Evolutionary conservation across 2,113 vertebrate genomes (phyloP), one percentile per base, ranked within the genome.

Genomic region (Menidia beryllina): DNA sequence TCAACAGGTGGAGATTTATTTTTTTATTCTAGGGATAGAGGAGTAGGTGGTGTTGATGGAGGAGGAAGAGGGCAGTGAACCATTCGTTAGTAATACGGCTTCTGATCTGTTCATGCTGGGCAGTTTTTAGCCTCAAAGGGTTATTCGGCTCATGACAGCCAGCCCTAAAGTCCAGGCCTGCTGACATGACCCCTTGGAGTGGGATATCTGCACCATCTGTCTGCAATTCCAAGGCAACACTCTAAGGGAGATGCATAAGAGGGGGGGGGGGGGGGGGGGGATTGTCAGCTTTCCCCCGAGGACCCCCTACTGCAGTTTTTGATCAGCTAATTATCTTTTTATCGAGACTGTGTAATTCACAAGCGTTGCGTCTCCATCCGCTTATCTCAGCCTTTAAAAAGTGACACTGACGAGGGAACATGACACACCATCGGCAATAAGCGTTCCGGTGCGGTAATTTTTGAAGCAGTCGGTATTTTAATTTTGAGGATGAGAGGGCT

Each of bases 1-100:
- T 84, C 89, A 88, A 91, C 90, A 91, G 90, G 90, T 89, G 82
- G 77, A 82, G 69, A 72, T 71, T 83, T n/a, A n/a, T n/a, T n/a
- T n/a, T 83, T 83, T 34, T 86, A 82, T 89, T 86, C 55, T 67
- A 21, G 55, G 63, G 65, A 67, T 60, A 48, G 69, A 54, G 69
- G 65, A 50, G 73, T 74, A 24, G 57, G 56, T 19, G 38, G 67
- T 20, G 43, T n/a, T n/a, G n/a, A 71, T 62, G 65, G 65, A 50
- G 43, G 59, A 54, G 45, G 78, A 39, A 56, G 45, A 60, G 62
- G 56, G 58, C 59, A 70, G 72, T 53, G 30, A 50, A 72, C 60
- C 55, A 52, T 72, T 83, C 62, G 54, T 72, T 79, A 65, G 79
- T 54, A 79, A 78, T 38, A 82, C 78, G 61, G 61, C 78, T 75